phyloP scores from a whole-genome alignment of 2,113 vertebrate species.

The Periophthalmus modestus region DNA sequence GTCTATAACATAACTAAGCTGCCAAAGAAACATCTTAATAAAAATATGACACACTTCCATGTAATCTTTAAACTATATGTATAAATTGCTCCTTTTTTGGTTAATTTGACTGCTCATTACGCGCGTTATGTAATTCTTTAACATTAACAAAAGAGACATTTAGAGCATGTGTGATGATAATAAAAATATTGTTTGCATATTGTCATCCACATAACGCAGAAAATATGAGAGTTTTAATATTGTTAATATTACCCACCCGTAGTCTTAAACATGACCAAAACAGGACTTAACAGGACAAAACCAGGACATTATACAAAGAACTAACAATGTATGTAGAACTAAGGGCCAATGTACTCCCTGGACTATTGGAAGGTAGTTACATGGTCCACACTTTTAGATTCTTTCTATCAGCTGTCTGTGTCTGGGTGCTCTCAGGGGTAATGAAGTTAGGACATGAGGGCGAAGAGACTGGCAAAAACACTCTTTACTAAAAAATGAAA shows the following conservation, averaged over 20 bases:
- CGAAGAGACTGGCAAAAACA: conserved; percentile 36
- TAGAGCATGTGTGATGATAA: no score
- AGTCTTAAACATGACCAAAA: not conserved
- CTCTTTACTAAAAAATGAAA: not conserved
- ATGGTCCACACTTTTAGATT: not conserved
- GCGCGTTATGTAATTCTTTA: not conserved
- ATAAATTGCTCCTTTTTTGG: no score
- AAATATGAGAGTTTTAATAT: no score
- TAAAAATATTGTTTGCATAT: no score
- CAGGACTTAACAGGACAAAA: not conserved
- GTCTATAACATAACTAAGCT: no score
- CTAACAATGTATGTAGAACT: not conserved
- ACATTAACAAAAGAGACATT: not conserved
- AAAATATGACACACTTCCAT: no score
- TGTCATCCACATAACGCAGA: no score
- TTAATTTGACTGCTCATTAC: no score
- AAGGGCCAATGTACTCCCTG: not conserved
- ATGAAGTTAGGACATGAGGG: conserved; percentile 48
- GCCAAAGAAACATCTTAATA: no score
- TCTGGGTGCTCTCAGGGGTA: conserved; percentile 42
- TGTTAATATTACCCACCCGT: no score
- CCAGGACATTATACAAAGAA: not conserved
- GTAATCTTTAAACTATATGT: no score
- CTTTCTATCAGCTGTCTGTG: not conserved
- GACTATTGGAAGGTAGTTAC: not conserved